Percentiles rank a stretch among this genome's conserved stretches.
Evolutionary conservation across 1,140 invertebrate genomes (phyloP).

Genomic region (Pygmarrhopalites habei): DNA sequence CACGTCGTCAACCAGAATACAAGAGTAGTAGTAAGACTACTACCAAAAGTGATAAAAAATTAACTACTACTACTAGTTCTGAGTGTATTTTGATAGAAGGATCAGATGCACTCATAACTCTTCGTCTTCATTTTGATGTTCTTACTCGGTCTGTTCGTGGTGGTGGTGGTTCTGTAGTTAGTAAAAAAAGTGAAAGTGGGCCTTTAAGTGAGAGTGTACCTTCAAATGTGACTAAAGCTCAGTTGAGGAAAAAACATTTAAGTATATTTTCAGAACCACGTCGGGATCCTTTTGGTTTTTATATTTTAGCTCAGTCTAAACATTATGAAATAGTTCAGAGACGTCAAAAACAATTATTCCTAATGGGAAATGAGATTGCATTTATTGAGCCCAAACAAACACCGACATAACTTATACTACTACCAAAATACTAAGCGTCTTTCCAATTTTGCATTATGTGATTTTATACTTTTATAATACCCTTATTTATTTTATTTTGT

Average conservation of each 20-base stretch:
- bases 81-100: conserved; percentile 8
- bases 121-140: background rate
- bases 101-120: background rate
- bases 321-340: conserved; percentile 61
- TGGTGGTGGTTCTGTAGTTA: background rate
- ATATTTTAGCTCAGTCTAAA: conserved; percentile 50
- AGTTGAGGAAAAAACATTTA: conserved; percentile 23
- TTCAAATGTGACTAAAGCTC: conserved; percentile 1
- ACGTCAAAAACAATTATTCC: conserved; percentile 67
- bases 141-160: no score
- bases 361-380: conserved; percentile 78
- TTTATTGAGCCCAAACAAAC: conserved; percentile 19
- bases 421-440: no score
- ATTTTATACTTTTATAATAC: no score
- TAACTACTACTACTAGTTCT: background rate
- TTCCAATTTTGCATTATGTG: no score
- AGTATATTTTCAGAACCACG: conserved; percentile 17
- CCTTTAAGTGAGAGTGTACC: background rate
- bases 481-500: no score
- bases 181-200: background rate
- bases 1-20: background rate
- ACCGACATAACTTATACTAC: no score
- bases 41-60: background rate
- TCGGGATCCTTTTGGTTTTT: conserved; percentile 31
- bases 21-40: conserved; percentile 1